Evolutionary conservation across 2,113 vertebrate species (phyloP).

Genomic region (Melanocharis versteri): DNA sequence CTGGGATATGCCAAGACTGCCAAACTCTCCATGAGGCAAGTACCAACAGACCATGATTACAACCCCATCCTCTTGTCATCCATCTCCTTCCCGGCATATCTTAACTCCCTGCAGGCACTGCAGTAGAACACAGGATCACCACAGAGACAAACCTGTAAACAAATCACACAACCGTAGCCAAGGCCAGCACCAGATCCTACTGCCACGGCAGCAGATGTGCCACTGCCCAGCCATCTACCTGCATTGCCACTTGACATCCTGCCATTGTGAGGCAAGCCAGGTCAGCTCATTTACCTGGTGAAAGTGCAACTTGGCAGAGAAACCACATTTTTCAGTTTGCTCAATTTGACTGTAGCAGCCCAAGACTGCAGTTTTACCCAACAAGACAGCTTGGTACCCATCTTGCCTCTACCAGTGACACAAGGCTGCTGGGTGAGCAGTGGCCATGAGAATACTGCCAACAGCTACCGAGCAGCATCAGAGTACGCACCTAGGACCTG

Average conservation of each 20-base stretch:
- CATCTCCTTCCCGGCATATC: neutral
- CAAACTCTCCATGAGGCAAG: neutral
- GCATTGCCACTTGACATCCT: neutral
- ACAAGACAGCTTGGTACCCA: neutral
- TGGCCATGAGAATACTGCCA: accelerated
- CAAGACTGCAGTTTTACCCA: neutral
- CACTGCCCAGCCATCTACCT: neutral
- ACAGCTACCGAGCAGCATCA: neutral
- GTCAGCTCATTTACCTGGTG: neutral
- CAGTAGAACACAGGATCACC: neutral
- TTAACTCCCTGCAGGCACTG: neutral
- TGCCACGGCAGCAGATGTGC: neutral
- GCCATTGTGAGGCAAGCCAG: neutral
- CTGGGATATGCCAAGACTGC: neutral
- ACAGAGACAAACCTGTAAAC: neutral
- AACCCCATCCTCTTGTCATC: neutral
- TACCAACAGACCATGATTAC: neutral
- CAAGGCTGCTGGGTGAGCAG: accelerated
- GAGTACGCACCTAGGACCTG: neutral
- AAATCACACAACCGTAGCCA: neutral
- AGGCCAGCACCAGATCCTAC: neutral
- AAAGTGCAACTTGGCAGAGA: neutral
- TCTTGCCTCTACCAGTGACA: neutral
- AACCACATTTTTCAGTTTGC: neutral
- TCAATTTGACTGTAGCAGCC: neutral